A percentile compares a stretch with the other conserved stretches of the same genome.
These are phyloP conservation scores for Acrobeloides nanus DNA, from an alignment of 2,888 invertebrate species.

Conservation along the genomic window DNA sequence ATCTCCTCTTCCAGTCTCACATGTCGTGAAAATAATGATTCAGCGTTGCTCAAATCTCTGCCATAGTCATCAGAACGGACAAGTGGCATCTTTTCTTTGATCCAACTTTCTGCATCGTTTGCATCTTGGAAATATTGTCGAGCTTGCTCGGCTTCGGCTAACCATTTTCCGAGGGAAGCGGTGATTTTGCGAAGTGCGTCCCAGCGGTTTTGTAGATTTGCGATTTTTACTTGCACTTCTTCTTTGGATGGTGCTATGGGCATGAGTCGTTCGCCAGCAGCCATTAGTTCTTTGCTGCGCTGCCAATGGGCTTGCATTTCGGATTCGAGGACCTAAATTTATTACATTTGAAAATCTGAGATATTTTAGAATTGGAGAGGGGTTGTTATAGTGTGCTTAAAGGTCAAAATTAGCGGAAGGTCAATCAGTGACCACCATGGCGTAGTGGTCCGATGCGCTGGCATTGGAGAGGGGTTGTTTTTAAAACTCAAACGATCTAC, in stretches of 20 bases:
- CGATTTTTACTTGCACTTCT: slow-evolving; percentile 19
- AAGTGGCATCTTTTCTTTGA: slow-evolving; percentile 75
- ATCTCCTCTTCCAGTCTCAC: slow-evolving; percentile 48
- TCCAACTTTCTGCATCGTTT: slow-evolving; percentile 31
- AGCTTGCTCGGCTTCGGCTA: slow-evolving; percentile 81
- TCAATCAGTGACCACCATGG: too few relatives aligned
- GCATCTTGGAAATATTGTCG: slow-evolving; percentile 64
- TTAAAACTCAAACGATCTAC: too few relatives aligned
- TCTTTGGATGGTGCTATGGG: slow-evolving; percentile 23
- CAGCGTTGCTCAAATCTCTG: slow-evolving; percentile 55
- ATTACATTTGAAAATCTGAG: too few relatives aligned
- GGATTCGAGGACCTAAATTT: slow-evolving; percentile 62
- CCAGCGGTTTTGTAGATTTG: slow-evolving; percentile 61
- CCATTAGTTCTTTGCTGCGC: slow-evolving; percentile 55
- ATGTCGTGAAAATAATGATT: slow-evolving; percentile 56
- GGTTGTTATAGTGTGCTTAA: too few relatives aligned
- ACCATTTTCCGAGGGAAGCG: slow-evolving; percentile 67
- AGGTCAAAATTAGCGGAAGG: too few relatives aligned
- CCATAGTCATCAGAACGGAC: slow-evolving; percentile 83
- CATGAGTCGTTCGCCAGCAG: slow-evolving; percentile 42
- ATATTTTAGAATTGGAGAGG: too few relatives aligned
- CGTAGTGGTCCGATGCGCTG: too few relatives aligned
- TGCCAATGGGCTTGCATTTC: slow-evolving; percentile 68
- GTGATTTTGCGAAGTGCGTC: slow-evolving; percentile 76
- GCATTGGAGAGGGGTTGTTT: too few relatives aligned